Evolutionary conservation across 1,140 invertebrate species (phyloP).

Genomic region (Drosophila takahashii): DNA sequence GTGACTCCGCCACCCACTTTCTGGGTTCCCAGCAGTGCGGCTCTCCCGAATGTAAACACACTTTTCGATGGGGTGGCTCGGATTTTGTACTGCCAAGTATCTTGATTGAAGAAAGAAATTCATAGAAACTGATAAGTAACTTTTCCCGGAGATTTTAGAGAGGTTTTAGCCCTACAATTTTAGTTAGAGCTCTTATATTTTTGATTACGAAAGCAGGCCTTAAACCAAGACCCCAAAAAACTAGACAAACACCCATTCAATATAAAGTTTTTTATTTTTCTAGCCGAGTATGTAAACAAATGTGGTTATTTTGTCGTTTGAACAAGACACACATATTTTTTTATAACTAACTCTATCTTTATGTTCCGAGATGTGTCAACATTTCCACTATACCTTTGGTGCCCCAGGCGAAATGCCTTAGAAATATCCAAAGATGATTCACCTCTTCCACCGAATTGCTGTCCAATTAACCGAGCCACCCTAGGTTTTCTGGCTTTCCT

Average conservation of each 20-base stretch:
- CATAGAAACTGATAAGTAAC: background rate
- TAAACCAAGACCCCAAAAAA: background rate
- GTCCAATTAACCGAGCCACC: slow-evolving; percentile 20
- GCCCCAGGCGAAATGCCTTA: background rate
- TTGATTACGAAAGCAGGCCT: slow-evolving; percentile 1
- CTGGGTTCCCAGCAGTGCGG: slow-evolving; percentile 63
- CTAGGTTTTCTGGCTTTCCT: slow-evolving; percentile 28
- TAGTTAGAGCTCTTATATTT: background rate
- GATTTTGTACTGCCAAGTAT: background rate
- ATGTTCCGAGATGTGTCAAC: slow-evolving; percentile 2
- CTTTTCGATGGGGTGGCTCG: slow-evolving; percentile 13
- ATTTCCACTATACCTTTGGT: background rate
- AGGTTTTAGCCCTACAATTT: too few species aligned
- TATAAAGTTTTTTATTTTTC: background rate
- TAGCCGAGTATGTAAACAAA: background rate
- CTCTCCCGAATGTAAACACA: slow-evolving; percentile 70
- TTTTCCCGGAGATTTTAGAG: too few species aligned
- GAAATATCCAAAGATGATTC: slow-evolving; percentile 15
- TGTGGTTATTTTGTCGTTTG: background rate
- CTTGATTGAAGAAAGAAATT: background rate
- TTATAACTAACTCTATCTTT: slow-evolving; percentile 6
- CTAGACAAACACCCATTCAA: background rate
- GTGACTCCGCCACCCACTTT: slow-evolving; percentile 33
- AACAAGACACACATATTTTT: background rate
- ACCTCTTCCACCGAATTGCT: slow-evolving; percentile 1